Evolutionary conservation across 2,113 vertebrate species (phyloP), one percentile per base, ranked within the genome.

Genomic region (Saimiri boliviensis): DNA sequence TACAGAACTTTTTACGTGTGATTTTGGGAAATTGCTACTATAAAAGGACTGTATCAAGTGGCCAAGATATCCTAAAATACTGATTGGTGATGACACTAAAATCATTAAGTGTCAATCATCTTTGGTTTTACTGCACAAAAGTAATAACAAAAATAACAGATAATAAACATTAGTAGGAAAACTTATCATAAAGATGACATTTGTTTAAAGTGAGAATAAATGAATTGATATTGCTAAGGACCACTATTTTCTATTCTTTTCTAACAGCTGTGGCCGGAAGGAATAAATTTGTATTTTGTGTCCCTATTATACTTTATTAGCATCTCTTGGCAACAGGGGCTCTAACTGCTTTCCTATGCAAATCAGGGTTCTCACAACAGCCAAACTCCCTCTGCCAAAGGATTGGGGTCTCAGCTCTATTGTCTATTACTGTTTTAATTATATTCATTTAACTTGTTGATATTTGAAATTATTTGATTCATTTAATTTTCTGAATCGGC

Each of bases 81-180:
- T 54, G 58, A 32, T 37, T 88, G 49, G 9, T 82, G 16, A 68
- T 56, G 27, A 49, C 10, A 40, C 19, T 30, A 37, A 6, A 35
- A 58, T 82, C 32, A 80, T 40, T 86, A 21, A 76, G 17, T 89
- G 37, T 32, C 19, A 85, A 63, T 45, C 30, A 82, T 30, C 92
- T 89, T 92, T 91, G 49, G 5, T 86, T 89, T 95, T 79, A 47
- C n/a, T 68, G 60, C 37, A 76, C 27, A 80, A 93, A 85, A 93
- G 9, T 42, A 95, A 66, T 77, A 49, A 42, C 17, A 88, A 89
- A 86, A 45, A 45, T 45, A 96, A 87, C 16, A 76, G 49, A 58
- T 42, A 54, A 73, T 45, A 83, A 88, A 84, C 0, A 54, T 52
- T 56, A 76, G 30, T 21, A 88, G 45, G 45, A 52, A 93, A 87